Evolutionary conservation across 2,797 vertebrate species (phyloP).

Genomic region (Aplochiton taeniatus): DNA sequence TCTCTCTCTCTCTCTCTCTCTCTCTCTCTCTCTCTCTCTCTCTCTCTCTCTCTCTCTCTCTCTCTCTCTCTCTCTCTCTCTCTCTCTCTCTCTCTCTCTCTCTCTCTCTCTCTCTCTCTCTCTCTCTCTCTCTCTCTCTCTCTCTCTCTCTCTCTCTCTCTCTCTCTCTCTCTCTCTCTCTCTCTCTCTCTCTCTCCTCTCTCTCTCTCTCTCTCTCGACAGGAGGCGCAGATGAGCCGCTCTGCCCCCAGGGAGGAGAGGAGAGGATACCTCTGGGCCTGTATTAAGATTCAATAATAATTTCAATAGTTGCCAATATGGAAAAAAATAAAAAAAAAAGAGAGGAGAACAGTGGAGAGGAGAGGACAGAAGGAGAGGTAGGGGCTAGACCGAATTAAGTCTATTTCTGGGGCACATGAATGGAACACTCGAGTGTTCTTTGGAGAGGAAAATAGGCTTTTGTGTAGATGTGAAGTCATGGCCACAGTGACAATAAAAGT

Average conservation of each 20-base stretch:
- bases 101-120: background rate
- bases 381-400: slow-evolving; percentile 17
- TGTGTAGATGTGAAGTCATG: slow-evolving; percentile 53
- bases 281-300: slow-evolving; percentile 8
- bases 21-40: no score
- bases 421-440: slow-evolving; percentile 52
- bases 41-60: slow-evolving; percentile 1
- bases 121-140: slow-evolving; percentile 30
- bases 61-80: slow-evolving; percentile 28
- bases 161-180: slow-evolving; percentile 29
- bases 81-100: slow-evolving; percentile 24
- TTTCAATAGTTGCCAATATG: slow-evolving; percentile 21
- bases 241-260: no score
- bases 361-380: slow-evolving; percentile 1
- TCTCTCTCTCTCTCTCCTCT: no score
- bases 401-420: slow-evolving; percentile 48
- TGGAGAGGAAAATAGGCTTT: slow-evolving; percentile 52
- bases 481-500: slow-evolving; percentile 62
- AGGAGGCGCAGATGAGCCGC: background rate
- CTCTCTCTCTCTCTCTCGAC: no score
- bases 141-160: no score
- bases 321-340: slow-evolving; percentile 14
- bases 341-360: background rate
- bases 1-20: no score
- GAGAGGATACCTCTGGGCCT: background rate